Conservation (phyloP, 2,113 vertebrate genomes). For the Phylloscopus whistleri region DNA sequence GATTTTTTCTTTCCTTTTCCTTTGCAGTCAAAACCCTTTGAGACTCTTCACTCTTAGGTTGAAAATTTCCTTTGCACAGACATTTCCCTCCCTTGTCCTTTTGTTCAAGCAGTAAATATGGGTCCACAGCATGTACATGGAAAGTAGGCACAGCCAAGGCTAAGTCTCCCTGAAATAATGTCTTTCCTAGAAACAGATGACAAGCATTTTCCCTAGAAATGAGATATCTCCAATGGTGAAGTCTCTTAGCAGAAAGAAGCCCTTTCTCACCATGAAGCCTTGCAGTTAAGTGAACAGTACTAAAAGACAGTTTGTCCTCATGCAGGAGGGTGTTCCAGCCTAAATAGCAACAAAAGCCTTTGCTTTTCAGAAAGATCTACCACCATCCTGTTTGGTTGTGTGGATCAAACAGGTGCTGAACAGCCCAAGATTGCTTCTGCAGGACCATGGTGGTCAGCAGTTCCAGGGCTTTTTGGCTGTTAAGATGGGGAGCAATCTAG, state of each 20-base stretch:
- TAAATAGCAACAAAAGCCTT: not conserved
- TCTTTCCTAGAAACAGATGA: conserved; percentile 16
- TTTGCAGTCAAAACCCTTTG: conserved; percentile 35
- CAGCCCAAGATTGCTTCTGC: not conserved
- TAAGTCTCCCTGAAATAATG: not conserved
- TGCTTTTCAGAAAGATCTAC: not conserved
- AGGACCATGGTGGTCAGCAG: not conserved
- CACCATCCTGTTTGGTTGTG: not conserved
- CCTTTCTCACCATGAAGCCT: not conserved
- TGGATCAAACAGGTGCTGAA: not conserved
- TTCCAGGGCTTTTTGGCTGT: not conserved
- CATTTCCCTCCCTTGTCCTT: conserved; percentile 33
- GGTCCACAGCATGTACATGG: not conserved
- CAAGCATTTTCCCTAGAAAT: conserved; percentile 4
- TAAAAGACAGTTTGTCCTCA: not conserved
- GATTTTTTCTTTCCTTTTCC: conserved; percentile 48
- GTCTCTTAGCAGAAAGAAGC: not conserved
- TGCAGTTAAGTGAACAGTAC: not conserved
- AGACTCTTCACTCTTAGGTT: conserved; percentile 20
- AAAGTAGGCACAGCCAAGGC: not conserved
- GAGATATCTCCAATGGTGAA: not conserved
- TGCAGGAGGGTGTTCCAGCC: not conserved
- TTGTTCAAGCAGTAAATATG: conserved; percentile 38
- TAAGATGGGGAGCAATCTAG: not conserved
- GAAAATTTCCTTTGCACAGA: conserved; percentile 45